Evolutionary conservation across 2,113 vertebrate genomes (phyloP), one percentile per base, ranked within the genome.

Genomic region (Labrus mixtus): DNA sequence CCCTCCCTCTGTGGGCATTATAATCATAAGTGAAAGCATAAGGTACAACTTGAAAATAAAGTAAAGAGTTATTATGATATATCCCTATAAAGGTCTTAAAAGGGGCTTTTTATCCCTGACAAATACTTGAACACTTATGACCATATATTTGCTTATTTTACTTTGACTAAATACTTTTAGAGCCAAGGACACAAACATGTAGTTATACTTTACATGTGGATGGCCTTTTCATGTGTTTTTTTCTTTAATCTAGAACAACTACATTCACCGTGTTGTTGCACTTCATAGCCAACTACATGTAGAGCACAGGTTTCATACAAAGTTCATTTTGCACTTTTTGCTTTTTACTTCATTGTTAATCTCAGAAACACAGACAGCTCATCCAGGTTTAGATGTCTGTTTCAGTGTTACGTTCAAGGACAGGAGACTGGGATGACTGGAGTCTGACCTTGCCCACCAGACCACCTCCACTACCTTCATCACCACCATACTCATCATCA

Each of bases 391-490:
- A 50, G 36, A 36, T 65, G 8, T 55, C 10, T 37, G 36, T 45
- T n/a, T 19, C 0, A 33, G 29, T 50, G 50, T 36, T 37, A 29
- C 68, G 46, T 58, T 70, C 48, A 70, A 51, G 39, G 62, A 23
- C 20, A 48, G 45, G 16, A 46, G 46, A 19, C 17, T 48, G 29
- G 61, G 8, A 3, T 73, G 23, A 81, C 78, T 58, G 54, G 64
- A 63, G 59, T 5, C 59, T 85, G 76, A 83, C 62, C 68, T 81
- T 83, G 55, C 68, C 60, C 61, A 57, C 45, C 13, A 13, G 55
- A 69, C 66, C 65, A 50, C 23, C 65, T 67, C 23, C 75, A 56
- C 8, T 37, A 68, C 53, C 29, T 23, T 25, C 76, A 62, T 43
- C 74, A 65, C 13, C 61, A 48, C 20, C 61, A 41, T 75, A 58